These are phyloP conservation scores for Morus bassanus DNA, from an alignment of 2,797 vertebrate species.

Conservation along the genomic window DNA sequence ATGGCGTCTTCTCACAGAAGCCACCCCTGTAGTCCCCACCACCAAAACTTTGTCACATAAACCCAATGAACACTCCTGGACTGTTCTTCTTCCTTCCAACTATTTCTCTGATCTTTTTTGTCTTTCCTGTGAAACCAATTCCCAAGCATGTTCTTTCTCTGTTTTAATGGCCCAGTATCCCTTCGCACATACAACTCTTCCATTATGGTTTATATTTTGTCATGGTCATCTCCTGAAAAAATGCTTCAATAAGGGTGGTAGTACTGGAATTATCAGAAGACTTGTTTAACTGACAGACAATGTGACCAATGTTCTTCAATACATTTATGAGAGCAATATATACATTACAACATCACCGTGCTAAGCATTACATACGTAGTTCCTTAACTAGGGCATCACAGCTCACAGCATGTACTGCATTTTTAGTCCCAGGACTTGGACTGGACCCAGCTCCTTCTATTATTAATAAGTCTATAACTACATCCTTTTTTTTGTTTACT, in stretches of 20 bases:
- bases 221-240: not conserved
- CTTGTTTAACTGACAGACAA: not conserved
- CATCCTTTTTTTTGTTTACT: not conserved
- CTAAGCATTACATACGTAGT: not conserved
- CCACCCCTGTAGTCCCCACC: too few species aligned
- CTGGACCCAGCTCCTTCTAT: not conserved
- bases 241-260: not conserved
- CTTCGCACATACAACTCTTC: not conserved
- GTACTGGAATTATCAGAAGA: not conserved
- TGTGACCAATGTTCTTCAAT: not conserved
- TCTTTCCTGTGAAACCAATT: not conserved
- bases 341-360: not conserved
- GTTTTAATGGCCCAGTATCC: not conserved
- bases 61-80: not conserved
- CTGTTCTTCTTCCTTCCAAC: not conserved
- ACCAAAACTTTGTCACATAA: not conserved
- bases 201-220: not conserved
- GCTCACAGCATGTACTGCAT: not conserved
- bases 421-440: not conserved
- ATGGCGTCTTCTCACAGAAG: too few species aligned
- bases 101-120: not conserved
- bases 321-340: not conserved
- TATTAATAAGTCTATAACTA: not conserved
- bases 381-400: not conserved
- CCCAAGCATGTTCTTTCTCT: not conserved